These are phyloP conservation scores for Hydrozoanthus tunicans DNA, from an alignment of 64 coral and sea anemone species.

Conservation along the genomic window DNA sequence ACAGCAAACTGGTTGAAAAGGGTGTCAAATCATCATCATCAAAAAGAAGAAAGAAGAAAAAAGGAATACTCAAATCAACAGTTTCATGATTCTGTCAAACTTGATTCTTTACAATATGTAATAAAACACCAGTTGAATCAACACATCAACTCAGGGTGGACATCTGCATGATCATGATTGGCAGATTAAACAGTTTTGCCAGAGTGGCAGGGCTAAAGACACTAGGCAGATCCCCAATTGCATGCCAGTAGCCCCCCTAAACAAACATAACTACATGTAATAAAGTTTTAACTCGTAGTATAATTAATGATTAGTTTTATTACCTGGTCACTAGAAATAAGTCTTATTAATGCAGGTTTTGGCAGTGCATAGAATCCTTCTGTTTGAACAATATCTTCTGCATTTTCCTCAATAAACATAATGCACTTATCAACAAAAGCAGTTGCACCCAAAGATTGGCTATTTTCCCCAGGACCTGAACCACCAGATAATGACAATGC, in stretches of 20 bases:
- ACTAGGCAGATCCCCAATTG: too few species aligned
- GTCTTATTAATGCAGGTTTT: constrained; percentile 82
- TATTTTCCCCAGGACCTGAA: constrained; percentile 13
- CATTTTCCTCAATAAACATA: constrained; percentile 92
- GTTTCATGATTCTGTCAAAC: too few species aligned
- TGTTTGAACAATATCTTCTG: constrained; percentile 86
- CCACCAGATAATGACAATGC: constrained; percentile 68
- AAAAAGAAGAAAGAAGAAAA: too few species aligned
- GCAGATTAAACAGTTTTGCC: too few species aligned
- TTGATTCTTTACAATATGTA: too few species aligned
- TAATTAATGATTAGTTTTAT: neutral
- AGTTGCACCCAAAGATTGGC: constrained; percentile 55
- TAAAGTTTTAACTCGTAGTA: neutral
- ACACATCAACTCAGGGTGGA: too few species aligned
- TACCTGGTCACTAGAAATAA: constrained; percentile 96
- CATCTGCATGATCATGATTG: too few species aligned
- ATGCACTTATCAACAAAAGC: constrained; percentile 81
- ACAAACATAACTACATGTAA: too few species aligned
- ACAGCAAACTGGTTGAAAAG: constrained; percentile 70
- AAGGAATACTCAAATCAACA: too few species aligned
- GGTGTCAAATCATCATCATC: neutral
- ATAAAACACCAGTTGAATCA: too few species aligned
- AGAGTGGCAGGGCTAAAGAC: too few species aligned
- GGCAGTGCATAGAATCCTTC: constrained; percentile 76
- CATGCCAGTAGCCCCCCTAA: too few species aligned